Evolutionary conservation across 2,888 invertebrate species (phyloP), one percentile per base, ranked within the genome.

Genomic region (Piscicola geometra): DNA sequence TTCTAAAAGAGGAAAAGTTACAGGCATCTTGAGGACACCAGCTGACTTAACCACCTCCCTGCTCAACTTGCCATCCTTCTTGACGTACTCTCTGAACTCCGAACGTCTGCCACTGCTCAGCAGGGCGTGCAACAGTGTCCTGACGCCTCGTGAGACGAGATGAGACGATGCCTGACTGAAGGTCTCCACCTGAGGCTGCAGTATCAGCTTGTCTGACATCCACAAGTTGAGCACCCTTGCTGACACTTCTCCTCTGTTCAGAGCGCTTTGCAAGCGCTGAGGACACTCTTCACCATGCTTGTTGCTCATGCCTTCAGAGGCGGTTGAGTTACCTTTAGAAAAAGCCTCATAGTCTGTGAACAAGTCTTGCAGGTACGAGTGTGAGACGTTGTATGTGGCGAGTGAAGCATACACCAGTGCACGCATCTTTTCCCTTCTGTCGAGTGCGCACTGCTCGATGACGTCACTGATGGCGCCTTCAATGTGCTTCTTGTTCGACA

Each of bases 391-490:
- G 78, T 86, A 86, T 28, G 80, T 81, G 9, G 79, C 78, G 3
- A 86, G 76, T 18, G 84, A 83, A 28, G 78, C 78, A 1, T 73
- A 52, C n/a, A 86, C 80, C 28, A 82, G 64, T 21, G 78, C 76
- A 75, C 78, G 76, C 0, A 83, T 75, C 5, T 78, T 75, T 2
- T 81, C 77, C 36, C 81, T 78, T 32, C 80, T 78, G 0, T 79
- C 80, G 60, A 79, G 79, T 36, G 81, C 80, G 18, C 76, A 56
- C 72, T 79, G 81, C 1, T 73, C 77, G 35, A 85, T 69, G 60
- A 86, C 80, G 77, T 90, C 90, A 12, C 87, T 83, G 21, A 92
- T 85, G 0, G 92, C 93, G 0, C 90, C 87, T 21, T 91, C 89
- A 32, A 90, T 86, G 0, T 89, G 90, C 12, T 78, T 76, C 83